Percentiles rank a stretch among this genome's conserved stretches.
Evolutionary conservation across 2,797 vertebrate species (phyloP).

Genomic region (Peromyscus melanophrys): DNA sequence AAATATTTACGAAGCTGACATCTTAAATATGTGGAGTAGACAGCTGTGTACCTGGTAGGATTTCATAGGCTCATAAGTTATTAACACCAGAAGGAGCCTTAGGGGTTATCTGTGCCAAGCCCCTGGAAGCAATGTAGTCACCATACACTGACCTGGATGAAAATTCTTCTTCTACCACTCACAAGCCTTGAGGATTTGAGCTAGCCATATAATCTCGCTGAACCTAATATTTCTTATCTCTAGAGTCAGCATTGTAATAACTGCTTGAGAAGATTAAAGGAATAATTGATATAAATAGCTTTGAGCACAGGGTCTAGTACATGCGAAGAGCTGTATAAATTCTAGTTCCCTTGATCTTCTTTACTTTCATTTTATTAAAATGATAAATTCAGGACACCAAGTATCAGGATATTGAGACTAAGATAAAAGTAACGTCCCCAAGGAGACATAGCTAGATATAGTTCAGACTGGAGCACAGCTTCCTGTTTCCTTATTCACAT

Average conservation of each 20-base stretch:
- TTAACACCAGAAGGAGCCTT: slow-evolving; percentile 23
- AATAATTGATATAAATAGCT: slow-evolving; percentile 51
- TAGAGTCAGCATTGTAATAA: slow-evolving; percentile 51
- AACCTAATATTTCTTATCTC: slow-evolving; percentile 49
- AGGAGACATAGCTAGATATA: neutral
- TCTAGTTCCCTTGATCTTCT: slow-evolving; percentile 50
- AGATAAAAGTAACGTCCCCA: slow-evolving; percentile 30
- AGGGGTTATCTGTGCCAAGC: neutral
- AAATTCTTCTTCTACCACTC: slow-evolving; percentile 2
- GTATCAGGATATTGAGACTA: slow-evolving; percentile 16
- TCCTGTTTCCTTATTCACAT: slow-evolving; percentile 17
- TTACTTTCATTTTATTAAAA: slow-evolving; percentile 69
- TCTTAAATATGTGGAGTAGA: slow-evolving; percentile 18
- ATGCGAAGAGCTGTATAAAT: slow-evolving; percentile 48
- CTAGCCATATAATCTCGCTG: slow-evolving; percentile 13
- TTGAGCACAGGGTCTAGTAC: slow-evolving; percentile 19
- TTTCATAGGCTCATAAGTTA: slow-evolving; percentile 39
- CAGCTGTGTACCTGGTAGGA: neutral
- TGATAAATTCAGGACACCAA: slow-evolving; percentile 22
- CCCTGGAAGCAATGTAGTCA: slow-evolving; percentile 22
- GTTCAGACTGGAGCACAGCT: neutral
- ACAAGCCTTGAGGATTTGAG: slow-evolving; percentile 38
- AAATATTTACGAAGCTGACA: slow-evolving; percentile 56
- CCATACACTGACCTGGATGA: neutral
- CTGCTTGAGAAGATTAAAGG: slow-evolving; percentile 51